Conservation (phyloP, 2,888 invertebrate species). For the Hirtodrosophila cameraria region DNA sequence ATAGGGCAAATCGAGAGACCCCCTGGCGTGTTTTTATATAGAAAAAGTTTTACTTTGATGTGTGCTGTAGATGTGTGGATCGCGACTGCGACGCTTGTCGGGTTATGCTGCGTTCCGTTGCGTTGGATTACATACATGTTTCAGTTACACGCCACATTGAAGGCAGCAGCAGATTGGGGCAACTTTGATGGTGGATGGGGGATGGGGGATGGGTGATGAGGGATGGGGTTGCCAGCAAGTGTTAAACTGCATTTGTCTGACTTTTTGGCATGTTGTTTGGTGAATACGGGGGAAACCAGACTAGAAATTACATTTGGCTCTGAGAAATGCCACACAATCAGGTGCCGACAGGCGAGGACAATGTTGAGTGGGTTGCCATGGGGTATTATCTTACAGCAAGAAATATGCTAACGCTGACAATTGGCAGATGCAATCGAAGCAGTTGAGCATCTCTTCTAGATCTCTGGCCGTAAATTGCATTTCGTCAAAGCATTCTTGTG, state of each 20-base stretch:
- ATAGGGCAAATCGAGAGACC: slow-evolving; percentile 60
- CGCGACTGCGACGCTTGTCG: slow-evolving; percentile 38
- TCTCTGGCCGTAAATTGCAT: slow-evolving; percentile 67
- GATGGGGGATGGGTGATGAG: neutral
- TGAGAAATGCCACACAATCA: slow-evolving; percentile 69
- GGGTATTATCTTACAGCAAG: slow-evolving; percentile 57
- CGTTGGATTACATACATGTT: slow-evolving; percentile 70
- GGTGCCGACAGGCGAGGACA: slow-evolving; percentile 63
- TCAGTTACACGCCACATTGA: slow-evolving; percentile 71
- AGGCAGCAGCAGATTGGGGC: slow-evolving; percentile 17
- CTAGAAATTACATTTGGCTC: slow-evolving; percentile 64
- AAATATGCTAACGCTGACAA: slow-evolving; percentile 71
- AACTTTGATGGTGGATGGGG: slow-evolving; percentile 1
- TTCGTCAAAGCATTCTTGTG: slow-evolving; percentile 75
- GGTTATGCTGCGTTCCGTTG: slow-evolving; percentile 54
- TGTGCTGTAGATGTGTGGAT: slow-evolving; percentile 29
- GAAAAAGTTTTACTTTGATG: slow-evolving; percentile 76
- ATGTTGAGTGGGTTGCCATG: slow-evolving; percentile 30
- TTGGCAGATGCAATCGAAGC: slow-evolving; percentile 78
- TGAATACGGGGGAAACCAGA: slow-evolving; percentile 14
- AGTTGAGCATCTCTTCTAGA: slow-evolving; percentile 23
- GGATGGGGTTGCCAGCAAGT: slow-evolving; percentile 49
- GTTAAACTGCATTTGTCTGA: slow-evolving; percentile 76
- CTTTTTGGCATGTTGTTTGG: slow-evolving; percentile 48
- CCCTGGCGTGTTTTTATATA: slow-evolving; percentile 75